Evolutionary conservation across 2,888 invertebrate species (phyloP).

Genomic region (Zaprionus lineosus): DNA sequence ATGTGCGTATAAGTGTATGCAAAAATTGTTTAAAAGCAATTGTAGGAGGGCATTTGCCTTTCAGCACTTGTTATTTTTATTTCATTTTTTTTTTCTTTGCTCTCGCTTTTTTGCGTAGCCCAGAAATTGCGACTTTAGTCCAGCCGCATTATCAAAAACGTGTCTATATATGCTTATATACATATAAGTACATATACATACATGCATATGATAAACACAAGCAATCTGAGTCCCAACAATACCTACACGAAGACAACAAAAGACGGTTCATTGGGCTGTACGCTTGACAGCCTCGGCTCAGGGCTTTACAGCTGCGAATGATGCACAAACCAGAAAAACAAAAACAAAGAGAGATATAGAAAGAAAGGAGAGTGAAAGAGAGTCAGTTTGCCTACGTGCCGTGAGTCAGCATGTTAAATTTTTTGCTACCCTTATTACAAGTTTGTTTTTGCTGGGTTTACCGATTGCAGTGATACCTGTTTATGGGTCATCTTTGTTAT

Average conservation of each 20-base stretch:
- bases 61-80: neutral
- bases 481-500: conserved; percentile 42
- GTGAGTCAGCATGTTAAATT: conserved; percentile 69
- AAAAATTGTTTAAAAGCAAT: conserved; percentile 52
- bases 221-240: conserved; percentile 33
- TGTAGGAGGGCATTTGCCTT: conserved; percentile 68
- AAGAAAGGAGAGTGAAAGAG: conserved; percentile 36
- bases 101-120: conserved; percentile 49
- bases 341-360: conserved; percentile 15
- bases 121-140: conserved; percentile 73
- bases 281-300: conserved; percentile 52
- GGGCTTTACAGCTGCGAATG: conserved; percentile 66
- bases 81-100: conserved; percentile 19
- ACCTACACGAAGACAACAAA: conserved; percentile 49
- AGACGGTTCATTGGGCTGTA: conserved; percentile 67
- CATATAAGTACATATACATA: conserved; percentile 5
- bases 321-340: conserved; percentile 30
- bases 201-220: conserved; percentile 35
- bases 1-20: conserved; percentile 25
- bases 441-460: conserved; percentile 15
- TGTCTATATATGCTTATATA: conserved; percentile 6
- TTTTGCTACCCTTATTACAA: conserved; percentile 53
- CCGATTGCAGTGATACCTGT: conserved; percentile 41
- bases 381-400: conserved; percentile 60
- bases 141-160: conserved; percentile 61